Conservation (phyloP, 1,140 invertebrate species). For the Hycleus cichorii region DNA sequence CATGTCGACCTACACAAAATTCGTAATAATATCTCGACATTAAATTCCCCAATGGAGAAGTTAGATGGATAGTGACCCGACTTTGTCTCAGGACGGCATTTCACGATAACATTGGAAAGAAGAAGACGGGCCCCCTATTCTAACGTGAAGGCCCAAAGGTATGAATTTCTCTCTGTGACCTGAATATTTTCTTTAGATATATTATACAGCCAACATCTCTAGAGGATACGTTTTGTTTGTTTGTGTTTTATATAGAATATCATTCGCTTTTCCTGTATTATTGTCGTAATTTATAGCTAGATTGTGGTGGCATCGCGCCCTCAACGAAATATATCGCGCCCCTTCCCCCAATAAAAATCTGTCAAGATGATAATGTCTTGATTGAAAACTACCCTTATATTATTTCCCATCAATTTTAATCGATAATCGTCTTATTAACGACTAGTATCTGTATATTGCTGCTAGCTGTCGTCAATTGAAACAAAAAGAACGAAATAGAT, state of each 20-base stretch:
- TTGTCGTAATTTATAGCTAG: neutral
- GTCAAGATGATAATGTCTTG: too few species aligned
- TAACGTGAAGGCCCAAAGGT: conserved; percentile 20
- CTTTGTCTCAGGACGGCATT: conserved; percentile 13
- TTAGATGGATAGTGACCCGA: conserved; percentile 17
- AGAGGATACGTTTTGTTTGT: neutral
- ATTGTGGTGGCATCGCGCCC: too few species aligned
- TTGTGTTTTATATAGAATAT: neutral
- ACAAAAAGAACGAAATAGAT: conserved; percentile 13
- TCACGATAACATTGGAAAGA: conserved; percentile 18
- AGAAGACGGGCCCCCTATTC: conserved; percentile 10
- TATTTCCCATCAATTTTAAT: too few species aligned
- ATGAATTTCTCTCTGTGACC: conserved; percentile 18
- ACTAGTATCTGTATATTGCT: too few species aligned
- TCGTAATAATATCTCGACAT: conserved; percentile 16
- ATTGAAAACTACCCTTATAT: too few species aligned
- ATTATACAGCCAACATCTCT: neutral
- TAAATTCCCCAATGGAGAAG: conserved; percentile 13
- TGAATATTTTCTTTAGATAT: conserved; percentile 13
- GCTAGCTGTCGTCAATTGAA: neutral
- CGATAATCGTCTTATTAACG: too few species aligned
- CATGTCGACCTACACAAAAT: conserved; percentile 4
- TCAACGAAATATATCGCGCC: too few species aligned
- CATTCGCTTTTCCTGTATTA: neutral
- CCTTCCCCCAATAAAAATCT: too few species aligned